These are phyloP conservation scores for Pterocles gutturalis DNA, from an alignment of 2,113 vertebrate genomes.

Conservation along the genomic window DNA sequence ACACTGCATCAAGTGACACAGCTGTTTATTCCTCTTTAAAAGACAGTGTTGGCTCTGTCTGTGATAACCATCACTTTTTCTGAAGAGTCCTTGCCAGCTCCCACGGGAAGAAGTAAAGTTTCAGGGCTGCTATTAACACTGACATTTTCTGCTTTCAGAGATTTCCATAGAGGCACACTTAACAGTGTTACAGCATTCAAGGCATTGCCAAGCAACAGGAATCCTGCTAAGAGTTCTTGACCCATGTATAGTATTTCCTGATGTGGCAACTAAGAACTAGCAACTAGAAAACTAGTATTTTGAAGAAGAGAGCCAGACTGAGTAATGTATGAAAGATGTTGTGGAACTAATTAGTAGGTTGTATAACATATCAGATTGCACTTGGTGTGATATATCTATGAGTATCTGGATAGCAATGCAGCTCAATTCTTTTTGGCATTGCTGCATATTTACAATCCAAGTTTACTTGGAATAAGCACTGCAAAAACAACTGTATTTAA, in stretches of 20 bases:
- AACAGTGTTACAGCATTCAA: neutral
- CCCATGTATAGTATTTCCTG: neutral
- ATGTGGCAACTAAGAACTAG: neutral
- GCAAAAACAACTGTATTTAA: constrained; percentile 53
- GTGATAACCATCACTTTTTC: neutral
- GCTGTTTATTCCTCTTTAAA: fast-evolving
- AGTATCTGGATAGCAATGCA: neutral
- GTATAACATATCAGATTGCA: neutral
- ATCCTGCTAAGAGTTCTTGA: neutral
- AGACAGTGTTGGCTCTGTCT: neutral
- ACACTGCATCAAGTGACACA: too few relatives aligned
- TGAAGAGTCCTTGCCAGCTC: neutral
- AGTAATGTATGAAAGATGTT: constrained; percentile 10
- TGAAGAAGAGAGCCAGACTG: neutral
- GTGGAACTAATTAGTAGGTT: constrained; percentile 51
- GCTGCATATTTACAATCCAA: constrained; percentile 47
- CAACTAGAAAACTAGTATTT: neutral
- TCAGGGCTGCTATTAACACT: neutral
- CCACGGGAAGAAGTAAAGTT: neutral
- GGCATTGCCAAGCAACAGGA: neutral
- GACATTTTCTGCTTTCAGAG: neutral
- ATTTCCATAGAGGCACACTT: neutral
- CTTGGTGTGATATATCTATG: neutral
- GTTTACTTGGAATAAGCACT: constrained; percentile 33
- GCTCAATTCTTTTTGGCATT: constrained; percentile 15